Base-by-base conservation (phyloP, 1,140 invertebrate species). In the Papilio dardanus region DNA sequence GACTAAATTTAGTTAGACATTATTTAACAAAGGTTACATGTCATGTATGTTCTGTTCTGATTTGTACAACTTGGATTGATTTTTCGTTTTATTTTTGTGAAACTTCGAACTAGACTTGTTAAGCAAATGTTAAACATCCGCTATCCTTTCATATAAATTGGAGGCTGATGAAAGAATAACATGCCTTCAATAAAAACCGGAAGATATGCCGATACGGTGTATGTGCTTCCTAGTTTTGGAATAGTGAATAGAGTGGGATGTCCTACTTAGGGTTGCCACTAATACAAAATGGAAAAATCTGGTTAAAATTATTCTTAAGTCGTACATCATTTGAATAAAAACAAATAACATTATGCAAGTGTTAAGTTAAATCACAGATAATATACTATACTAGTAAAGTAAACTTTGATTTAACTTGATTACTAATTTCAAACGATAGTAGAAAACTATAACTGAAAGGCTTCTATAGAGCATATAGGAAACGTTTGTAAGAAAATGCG, bases 191-290 rank as follows among this genome's bases (percentile, higher is more conserved):
- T 40, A 68, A 68, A 68, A 8, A 68, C 66, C 35, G 66, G 19
- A 19, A 68, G 66, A 35, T 68, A 35, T 4, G 35, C 35, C 66
- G 10, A 68, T 35, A 67, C 65, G 19, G 1, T 31, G 19, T 67
- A 67, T 68, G 66, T 19, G 66, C 19, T 68, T 68, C 66, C 66
- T 40, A 40, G 66, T 68, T 68, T 68, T 68, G 24, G 66, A 37
- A 68, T 37, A 68, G 66, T 68, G 66, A 68, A 68, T 68, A 40
- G 28, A 68, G n/a, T 30, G 28, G 54, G 19, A 8, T 35, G 14
- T 21, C n/a, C 19, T 68, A 19, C 0, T 6, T 68, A 68, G 66
- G 66, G 66, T 37, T 68, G 35, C 16, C 54, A 58, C 54, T 14
- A 0, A 46, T 28, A 7, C 5, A 21, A 21, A 16, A 46, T n/a